Percentiles rank a stretch among this genome's conserved stretches.
Conservation (phyloP, 2,797 vertebrate species). For the Pantherophis alleghaniensis region DNA sequence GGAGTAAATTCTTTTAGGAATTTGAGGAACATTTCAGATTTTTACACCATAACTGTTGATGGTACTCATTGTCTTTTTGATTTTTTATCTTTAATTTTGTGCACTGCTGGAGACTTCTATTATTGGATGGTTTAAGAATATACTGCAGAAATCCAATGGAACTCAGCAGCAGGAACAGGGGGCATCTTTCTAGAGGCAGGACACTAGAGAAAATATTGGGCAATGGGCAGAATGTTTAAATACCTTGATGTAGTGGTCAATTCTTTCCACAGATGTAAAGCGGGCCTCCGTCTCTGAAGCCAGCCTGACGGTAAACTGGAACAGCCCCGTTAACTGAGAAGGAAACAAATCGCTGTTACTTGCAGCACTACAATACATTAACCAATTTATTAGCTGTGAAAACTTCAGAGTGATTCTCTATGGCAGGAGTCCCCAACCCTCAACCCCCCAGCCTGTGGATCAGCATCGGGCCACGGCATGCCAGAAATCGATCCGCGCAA, state of each 20-base stretch:
- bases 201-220: background rate
- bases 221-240: slow-evolving; percentile 36
- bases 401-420: background rate
- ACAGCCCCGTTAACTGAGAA: slow-evolving; percentile 85
- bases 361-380: background rate
- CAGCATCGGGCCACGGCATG: too few species aligned
- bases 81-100: background rate
- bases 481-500: too few species aligned
- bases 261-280: slow-evolving; percentile 91
- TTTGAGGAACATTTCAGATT: background rate
- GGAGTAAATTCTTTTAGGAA: background rate
- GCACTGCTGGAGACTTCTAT: background rate
- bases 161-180: background rate
- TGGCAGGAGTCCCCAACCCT: too few species aligned
- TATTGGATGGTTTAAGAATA: background rate
- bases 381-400: background rate
- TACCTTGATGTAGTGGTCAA: slow-evolving; percentile 92
- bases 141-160: background rate
- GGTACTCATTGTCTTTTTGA: background rate
- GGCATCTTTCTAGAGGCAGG: background rate
- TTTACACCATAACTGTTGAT: background rate
- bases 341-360: background rate
- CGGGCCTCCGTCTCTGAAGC: slow-evolving; percentile 92
- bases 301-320: slow-evolving; percentile 92
- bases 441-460: too few species aligned